Conservation (phyloP, 2,113 vertebrate species). For the Strix uralensis region DNA sequence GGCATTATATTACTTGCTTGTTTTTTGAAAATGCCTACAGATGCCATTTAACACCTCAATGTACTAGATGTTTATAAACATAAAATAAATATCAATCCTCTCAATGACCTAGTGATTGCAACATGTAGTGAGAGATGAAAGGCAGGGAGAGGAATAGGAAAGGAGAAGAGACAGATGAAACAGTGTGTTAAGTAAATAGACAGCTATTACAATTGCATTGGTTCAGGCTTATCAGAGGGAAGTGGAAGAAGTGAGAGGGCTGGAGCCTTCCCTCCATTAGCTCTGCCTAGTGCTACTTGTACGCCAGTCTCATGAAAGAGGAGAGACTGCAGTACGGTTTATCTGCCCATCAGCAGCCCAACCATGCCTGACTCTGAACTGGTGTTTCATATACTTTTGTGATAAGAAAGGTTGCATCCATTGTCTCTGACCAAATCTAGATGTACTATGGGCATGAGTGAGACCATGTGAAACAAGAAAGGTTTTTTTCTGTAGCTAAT, state of each 20-base stretch:
- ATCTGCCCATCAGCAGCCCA: background rate
- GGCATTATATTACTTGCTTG: background rate
- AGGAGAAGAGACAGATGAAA: background rate
- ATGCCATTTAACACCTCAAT: background rate
- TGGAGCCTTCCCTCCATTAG: background rate
- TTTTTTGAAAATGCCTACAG: background rate
- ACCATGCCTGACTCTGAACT: background rate
- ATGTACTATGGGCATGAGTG: background rate
- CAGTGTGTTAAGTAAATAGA: background rate
- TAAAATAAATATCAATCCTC: background rate
- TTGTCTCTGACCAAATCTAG: background rate
- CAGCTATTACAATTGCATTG: background rate
- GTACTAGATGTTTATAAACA: background rate
- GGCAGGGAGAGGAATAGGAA: background rate
- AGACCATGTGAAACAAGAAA: background rate
- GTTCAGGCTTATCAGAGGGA: background rate
- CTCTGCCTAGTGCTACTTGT: background rate
- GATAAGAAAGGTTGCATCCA: background rate
- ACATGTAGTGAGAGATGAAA: background rate
- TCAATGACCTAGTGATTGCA: background rate
- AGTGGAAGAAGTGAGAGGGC: background rate
- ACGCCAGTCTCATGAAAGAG: background rate
- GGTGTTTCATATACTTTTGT: background rate
- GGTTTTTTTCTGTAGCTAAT: background rate
- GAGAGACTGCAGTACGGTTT: background rate